phyloP scores from a whole-genome alignment of 2,888 invertebrate species.

The Prenolepis imparis region DNA sequence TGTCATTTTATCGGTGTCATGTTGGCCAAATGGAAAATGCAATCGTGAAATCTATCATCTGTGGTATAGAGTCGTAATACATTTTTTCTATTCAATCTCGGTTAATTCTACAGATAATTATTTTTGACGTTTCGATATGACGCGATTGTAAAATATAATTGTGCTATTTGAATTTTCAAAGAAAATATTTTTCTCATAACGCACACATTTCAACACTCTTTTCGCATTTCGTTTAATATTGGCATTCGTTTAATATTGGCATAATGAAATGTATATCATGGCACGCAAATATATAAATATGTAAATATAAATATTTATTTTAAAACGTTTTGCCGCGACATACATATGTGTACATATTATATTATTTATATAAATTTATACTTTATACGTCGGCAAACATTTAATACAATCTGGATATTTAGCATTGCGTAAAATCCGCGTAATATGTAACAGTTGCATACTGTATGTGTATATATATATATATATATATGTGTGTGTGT shows the following conservation, averaged over 20 bases:
- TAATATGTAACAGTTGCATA: not conserved
- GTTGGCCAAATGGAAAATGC: not conserved
- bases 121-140: not conserved
- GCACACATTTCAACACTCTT: not conserved
- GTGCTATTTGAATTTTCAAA: constrained; percentile 10
- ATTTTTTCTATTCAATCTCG: not conserved
- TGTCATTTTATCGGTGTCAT: not conserved
- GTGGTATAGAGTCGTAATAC: not conserved
- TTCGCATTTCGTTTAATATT: constrained; percentile 9
- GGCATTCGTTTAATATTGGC: constrained; percentile 20
- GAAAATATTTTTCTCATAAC: not conserved
- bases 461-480: not conserved
- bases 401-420: constrained; percentile 24
- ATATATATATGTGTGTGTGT: not conserved
- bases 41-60: not conserved
- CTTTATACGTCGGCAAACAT: constrained; percentile 30
- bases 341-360: not conserved
- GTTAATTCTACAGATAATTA: too few relatives aligned
- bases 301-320: constrained; percentile 26
- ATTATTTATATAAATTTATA: constrained; percentile 35
- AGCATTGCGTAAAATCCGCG: not conserved
- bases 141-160: not conserved
- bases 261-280: constrained; percentile 12
- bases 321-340: constrained; percentile 13
- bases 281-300: constrained; percentile 39